Evolutionary conservation across 2,888 invertebrate species (phyloP).

Genomic region (Augochlorella aurata): DNA sequence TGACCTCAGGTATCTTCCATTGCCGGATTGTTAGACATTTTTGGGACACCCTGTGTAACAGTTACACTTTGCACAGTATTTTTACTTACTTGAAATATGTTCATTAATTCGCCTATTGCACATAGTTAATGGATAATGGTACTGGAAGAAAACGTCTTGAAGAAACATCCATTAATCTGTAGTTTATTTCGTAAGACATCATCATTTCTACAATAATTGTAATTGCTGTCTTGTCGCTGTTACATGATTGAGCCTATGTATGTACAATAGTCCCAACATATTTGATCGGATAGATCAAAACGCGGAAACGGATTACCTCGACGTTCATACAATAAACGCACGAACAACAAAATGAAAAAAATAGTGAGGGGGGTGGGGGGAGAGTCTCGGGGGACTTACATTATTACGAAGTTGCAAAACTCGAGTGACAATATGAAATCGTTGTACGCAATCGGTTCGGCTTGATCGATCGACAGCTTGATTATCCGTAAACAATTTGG

Average conservation of each 20-base stretch:
- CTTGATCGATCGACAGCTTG: slow-evolving; percentile 43
- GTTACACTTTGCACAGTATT: no score
- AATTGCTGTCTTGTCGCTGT: slow-evolving; percentile 73
- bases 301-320: slow-evolving; percentile 42
- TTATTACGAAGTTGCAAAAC: slow-evolving; percentile 50
- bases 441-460: slow-evolving; percentile 47
- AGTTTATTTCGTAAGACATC: slow-evolving; percentile 79
- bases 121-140: not conserved
- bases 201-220: slow-evolving; percentile 79
- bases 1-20: no score
- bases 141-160: slow-evolving; percentile 9
- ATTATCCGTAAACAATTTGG: slow-evolving; percentile 38
- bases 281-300: slow-evolving; percentile 53
- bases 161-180: slow-evolving; percentile 70
- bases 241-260: slow-evolving; percentile 75
- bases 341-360: slow-evolving; percentile 28
- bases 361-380: not conserved
- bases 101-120: no score
- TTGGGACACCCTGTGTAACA: no score
- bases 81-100: no score
- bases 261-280: slow-evolving; percentile 74
- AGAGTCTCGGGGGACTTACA: slow-evolving; percentile 18
- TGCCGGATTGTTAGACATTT: no score
- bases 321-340: slow-evolving; percentile 32
- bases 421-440: slow-evolving; percentile 55